Evolutionary conservation across 2,113 vertebrate genomes (phyloP).

Genomic region (Thamnaconus septentrionalis): DNA sequence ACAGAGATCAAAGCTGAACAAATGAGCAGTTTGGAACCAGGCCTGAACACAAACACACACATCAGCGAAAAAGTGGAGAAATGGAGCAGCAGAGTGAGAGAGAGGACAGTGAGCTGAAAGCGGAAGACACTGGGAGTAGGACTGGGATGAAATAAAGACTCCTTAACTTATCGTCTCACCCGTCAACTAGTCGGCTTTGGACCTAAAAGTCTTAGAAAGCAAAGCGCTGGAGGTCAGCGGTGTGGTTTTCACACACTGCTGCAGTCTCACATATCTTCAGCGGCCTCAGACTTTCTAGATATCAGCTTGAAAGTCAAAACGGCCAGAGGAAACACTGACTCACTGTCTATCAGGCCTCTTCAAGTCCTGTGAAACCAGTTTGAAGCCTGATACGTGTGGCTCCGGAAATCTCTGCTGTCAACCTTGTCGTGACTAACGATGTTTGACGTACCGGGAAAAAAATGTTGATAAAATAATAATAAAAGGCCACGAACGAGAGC

Average conservation of each 20-base stretch:
- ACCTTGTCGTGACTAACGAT: constrained; percentile 1
- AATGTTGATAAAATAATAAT: constrained; percentile 2
- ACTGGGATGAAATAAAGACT: too few species aligned
- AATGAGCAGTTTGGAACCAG: constrained; percentile 6
- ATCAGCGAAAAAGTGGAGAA: background rate
- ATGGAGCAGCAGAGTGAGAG: background rate
- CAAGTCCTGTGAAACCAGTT: constrained; percentile 8
- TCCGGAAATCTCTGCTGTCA: constrained; percentile 7
- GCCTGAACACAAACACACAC: constrained; percentile 10
- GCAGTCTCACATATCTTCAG: too few species aligned
- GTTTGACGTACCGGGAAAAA: constrained; percentile 9
- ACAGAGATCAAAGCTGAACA: constrained; percentile 41
- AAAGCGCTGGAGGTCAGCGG: too few species aligned
- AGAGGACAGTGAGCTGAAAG: background rate
- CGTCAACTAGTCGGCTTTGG: too few species aligned
- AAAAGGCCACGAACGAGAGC: background rate
- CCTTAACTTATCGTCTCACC: too few species aligned
- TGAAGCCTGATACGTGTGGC: constrained; percentile 34
- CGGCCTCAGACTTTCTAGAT: too few species aligned
- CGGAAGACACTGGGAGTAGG: too few species aligned
- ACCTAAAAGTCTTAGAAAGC: too few species aligned
- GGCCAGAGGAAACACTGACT: constrained; percentile 4
- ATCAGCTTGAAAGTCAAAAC: too few species aligned
- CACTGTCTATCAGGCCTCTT: constrained; percentile 7
- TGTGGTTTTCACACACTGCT: too few species aligned